These are phyloP conservation scores for Heliconius hewitsoni DNA, from an alignment of 1,140 invertebrate species.

Conservation along the genomic window DNA sequence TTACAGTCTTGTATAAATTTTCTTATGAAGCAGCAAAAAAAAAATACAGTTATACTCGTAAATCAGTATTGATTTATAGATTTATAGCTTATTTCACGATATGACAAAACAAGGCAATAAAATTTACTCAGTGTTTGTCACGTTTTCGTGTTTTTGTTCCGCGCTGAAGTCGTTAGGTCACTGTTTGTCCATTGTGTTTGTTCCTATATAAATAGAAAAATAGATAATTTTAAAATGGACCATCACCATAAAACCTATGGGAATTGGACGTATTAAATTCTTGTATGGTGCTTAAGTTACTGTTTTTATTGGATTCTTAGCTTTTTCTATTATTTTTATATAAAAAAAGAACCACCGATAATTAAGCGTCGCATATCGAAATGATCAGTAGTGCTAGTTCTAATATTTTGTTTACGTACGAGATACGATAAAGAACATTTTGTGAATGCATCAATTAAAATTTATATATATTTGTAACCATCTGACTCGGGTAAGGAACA, in stretches of 20 bases:
- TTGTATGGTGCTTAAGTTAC: no score
- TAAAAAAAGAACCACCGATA: no score
- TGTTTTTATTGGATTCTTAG: no score
- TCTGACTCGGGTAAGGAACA: slow-evolving; percentile 37
- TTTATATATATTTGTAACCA: slow-evolving; percentile 30
- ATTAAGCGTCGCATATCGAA: no score
- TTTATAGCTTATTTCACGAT: neutral
- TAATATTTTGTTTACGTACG: slow-evolving; percentile 14
- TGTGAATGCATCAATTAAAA: slow-evolving; percentile 28
- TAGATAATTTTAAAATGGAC: neutral
- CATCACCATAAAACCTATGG: neutral
- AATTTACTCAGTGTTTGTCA: slow-evolving; percentile 15
- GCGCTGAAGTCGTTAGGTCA: slow-evolving; percentile 16
- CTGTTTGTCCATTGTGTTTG: slow-evolving; percentile 9
- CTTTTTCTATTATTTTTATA: no score
- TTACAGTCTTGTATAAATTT: no score
- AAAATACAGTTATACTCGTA: neutral
- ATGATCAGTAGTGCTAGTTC: neutral
- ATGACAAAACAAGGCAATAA: neutral
- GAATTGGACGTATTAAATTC: no score
- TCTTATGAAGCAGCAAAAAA: no score
- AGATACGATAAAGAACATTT: slow-evolving; percentile 30
- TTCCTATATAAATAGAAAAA: neutral
- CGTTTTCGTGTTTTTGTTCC: slow-evolving; percentile 17
- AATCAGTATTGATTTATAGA: neutral